phyloP scores from a whole-genome alignment of 2,113 vertebrate species.

The Kryptolebias marmoratus region DNA sequence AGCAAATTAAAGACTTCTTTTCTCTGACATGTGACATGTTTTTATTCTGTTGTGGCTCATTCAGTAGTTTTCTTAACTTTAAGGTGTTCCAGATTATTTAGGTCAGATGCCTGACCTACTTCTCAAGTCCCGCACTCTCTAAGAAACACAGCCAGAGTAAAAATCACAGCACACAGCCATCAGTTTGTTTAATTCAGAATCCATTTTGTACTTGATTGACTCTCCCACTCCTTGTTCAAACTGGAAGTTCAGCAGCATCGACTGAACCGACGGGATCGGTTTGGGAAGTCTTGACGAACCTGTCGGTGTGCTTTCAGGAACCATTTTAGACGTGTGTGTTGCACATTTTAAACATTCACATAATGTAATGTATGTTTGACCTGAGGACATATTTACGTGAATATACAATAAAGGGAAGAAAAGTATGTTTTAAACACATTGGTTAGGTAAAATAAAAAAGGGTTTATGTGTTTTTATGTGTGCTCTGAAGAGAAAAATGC shows the following conservation, averaged over 20 bases:
- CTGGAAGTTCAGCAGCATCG: slow-evolving; percentile 42
- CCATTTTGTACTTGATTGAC: not conserved
- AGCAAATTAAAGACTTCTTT: no score
- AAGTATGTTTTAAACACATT: no score
- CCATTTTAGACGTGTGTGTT: not conserved
- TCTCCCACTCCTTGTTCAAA: slow-evolving; percentile 1
- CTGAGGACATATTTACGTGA: not conserved
- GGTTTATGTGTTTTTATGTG: not conserved
- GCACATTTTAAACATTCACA: not conserved
- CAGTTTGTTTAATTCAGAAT: not conserved
- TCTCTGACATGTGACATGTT: no score
- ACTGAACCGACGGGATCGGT: not conserved
- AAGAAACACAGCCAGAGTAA: not conserved
- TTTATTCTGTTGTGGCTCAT: no score
- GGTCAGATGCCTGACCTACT: no score
- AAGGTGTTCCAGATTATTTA: no score
- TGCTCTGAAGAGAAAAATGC: fast-evolving
- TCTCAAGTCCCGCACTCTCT: no score
- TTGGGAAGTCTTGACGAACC: slow-evolving; percentile 29
- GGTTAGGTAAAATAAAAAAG: not conserved
- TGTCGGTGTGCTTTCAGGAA: slow-evolving; percentile 8
- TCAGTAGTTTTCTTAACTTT: no score
- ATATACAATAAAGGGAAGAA: no score
- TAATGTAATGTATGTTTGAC: not conserved
- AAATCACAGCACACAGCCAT: not conserved